phyloP scores from a whole-genome alignment of 2,888 invertebrate genomes.

The Tenthredo mesomela region DNA sequence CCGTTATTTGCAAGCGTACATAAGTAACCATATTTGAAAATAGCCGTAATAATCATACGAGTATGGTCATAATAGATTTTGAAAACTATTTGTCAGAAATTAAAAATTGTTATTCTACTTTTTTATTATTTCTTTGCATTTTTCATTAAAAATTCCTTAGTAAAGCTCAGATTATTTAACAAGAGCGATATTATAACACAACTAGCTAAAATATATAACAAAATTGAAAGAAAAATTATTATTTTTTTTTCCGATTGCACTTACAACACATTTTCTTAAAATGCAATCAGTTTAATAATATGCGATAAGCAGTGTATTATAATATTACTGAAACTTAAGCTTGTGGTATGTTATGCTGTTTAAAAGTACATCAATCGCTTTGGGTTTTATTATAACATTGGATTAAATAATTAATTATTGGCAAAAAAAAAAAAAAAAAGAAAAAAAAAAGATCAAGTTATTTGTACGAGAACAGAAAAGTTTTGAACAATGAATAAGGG shows the following conservation, averaged over 20 bases:
- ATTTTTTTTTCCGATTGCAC: not conserved
- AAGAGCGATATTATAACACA: conserved; percentile 55
- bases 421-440: not conserved
- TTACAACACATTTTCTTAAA: conserved; percentile 19
- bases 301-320: not conserved
- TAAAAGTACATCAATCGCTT: not conserved
- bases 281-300: conserved; percentile 10
- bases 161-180: conserved; percentile 60
- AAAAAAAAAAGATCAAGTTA: not conserved
- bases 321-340: conserved; percentile 30
- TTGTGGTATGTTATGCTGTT: conserved; percentile 1
- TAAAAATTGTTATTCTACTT: conserved; percentile 55
- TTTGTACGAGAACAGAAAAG: conserved; percentile 28
- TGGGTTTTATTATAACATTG: too few species aligned
- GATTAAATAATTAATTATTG: conserved; percentile 4
- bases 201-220: conserved; percentile 44
- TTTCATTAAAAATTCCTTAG: conserved; percentile 51
- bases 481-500: not conserved
- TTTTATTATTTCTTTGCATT: conserved; percentile 39
- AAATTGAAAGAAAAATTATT: conserved; percentile 28
- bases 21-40: not conserved
- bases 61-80: conserved; percentile 60
- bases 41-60: conserved; percentile 11
- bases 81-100: conserved; percentile 60
- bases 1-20: conserved; percentile 45